phyloP scores from a whole-genome alignment of 2,888 invertebrate genomes.

The Ptilodon capucinus region DNA sequence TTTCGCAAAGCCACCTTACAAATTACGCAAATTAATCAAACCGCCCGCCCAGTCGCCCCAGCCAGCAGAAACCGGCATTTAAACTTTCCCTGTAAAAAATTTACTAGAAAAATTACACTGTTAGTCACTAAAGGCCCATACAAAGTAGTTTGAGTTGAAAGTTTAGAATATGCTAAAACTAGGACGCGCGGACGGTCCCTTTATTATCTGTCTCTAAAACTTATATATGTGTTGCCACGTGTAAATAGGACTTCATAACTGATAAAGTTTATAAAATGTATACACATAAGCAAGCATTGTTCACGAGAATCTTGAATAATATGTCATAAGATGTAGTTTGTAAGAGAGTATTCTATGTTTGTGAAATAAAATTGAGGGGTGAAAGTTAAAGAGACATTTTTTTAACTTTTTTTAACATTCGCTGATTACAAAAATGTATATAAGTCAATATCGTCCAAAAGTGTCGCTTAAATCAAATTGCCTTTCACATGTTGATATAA shows the following conservation, averaged over 20 bases:
- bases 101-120: conserved; percentile 15
- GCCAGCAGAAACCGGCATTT: not conserved
- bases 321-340: not conserved
- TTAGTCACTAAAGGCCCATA: conserved; percentile 1
- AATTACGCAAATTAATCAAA: not conserved
- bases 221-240: not conserved
- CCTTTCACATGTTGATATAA: too few species aligned
- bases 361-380: too few species aligned
- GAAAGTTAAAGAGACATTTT: too few species aligned
- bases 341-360: too few species aligned
- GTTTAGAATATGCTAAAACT: conserved; percentile 7
- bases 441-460: too few species aligned
- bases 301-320: not conserved
- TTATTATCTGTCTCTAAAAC: conserved; percentile 12
- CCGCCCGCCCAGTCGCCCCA: not conserved
- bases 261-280: conserved; percentile 1
- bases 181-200: conserved; percentile 1
- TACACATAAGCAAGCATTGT: not conserved
- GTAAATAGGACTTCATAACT: conserved; percentile 8
- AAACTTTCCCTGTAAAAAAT: conserved; percentile 11
- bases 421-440: too few species aligned
- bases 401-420: too few species aligned
- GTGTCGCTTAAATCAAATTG: too few species aligned
- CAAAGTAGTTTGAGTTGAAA: conserved; percentile 7
- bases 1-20: not conserved